Evolutionary conservation across 1,140 invertebrate genomes (phyloP), one percentile per base, ranked within the genome.

Genomic region (Thereuonema tuberculata): DNA sequence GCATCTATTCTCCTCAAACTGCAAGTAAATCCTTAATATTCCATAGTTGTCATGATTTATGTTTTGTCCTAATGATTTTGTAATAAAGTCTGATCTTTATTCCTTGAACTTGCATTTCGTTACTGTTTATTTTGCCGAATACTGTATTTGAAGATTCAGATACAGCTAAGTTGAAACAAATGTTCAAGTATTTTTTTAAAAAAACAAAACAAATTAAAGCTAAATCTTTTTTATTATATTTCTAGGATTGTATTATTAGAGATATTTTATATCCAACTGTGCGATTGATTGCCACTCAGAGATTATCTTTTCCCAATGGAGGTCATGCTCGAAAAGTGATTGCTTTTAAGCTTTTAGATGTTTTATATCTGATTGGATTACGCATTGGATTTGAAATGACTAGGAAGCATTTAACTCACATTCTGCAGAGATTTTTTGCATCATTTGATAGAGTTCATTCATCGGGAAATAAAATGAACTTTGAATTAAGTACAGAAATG

Each of bases 301-400:
- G 82, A 63, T 80, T 84, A 54, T 75, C 81, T 14, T 94, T 92
- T 74, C 89, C 91, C 1, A 84, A 81, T 67, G 88, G 89, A 14
- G 75, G 76, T 43, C 69, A 77, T 15, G 86, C 85, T n/a, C 79
- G 92, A 15, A 75, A 76, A 23, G 80, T 85, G 21, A 70, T 94
- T 24, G 81, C 86, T 0, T 79, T 84, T 54, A 91, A 93, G 76
- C 81, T 89, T 59, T 67, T 93, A 2, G 87, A 91, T 69, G 80
- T 85, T 0, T 69, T 93, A 49, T 86, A 88, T 68, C 80, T 84
- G 15, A 75, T 95, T 27, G 84, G 86, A 14, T 74, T 87, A 24
- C 77, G 89, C 57, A 81, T 94, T 43, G 90, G 90, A 1, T 82
- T 83, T 58, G 85, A 89, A 66, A 89, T 89, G 83, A 89, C 86